Base-by-base conservation (phyloP, 2,797 vertebrate species). In the Naso thynnoides region DNA sequence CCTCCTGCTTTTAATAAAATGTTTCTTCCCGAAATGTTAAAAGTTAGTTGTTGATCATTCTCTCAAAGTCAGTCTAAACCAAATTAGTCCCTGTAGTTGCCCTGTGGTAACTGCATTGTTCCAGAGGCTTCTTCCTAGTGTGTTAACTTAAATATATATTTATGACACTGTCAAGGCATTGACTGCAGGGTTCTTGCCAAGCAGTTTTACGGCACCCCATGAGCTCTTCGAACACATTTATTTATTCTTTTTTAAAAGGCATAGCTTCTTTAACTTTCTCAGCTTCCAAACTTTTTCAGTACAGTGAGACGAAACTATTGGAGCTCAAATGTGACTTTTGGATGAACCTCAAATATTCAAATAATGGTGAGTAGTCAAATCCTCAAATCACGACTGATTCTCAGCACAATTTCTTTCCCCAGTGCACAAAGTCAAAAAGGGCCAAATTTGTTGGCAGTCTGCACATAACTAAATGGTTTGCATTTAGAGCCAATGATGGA, bases 11-110 rank as follows among this genome's bases (percentile, higher is more conserved):
- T n/a, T 21, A 52, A 55, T 33, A 33, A 21, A 48, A 54, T 48
- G 19, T 41, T 74, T 62, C 15, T 27, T 23, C 11, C 27, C 7
- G 33, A 53, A 66, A 54, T 62, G 8, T 33, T 33, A 67, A 71
- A 71, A 70, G 39, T 15, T 18, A 15, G 61, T 64, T 63, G 41
- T 59, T 65, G 16, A 64, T 76, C 65, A 53, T 5, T 58, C 38
- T 38, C 7, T 21, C 6, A 3, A 19, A 19, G 5, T 70, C 39
- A 15, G 24, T 58, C 39, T 48, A 31, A 36, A 56, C 45, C 19
- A 57, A 41, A 71, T 56, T 42, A 53, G 18, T 65, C 14, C 27
- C 18, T 52, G 1, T 21, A 23, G 44, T 36, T 18, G 33, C 33
- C 33, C 33, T 33, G 33, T 7, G 10, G 33, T 33, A 55, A 8